These are phyloP conservation scores for Clitarchus hookeri DNA, from an alignment of 2,888 invertebrate species.

Conservation along the genomic window DNA sequence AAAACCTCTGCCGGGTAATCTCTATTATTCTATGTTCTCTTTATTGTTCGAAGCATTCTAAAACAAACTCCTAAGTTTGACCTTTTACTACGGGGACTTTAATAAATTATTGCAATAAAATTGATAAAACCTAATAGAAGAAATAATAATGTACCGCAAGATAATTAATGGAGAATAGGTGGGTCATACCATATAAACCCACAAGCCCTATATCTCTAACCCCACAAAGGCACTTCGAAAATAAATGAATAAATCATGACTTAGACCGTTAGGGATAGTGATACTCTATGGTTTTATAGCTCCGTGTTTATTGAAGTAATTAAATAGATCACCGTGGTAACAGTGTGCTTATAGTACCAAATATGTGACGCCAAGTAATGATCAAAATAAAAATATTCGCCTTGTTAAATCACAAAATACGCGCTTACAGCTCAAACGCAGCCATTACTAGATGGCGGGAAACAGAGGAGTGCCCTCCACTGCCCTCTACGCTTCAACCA, in stretches of 20 bases:
- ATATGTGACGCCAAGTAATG: background rate
- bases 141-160: background rate
- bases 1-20: background rate
- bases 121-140: background rate
- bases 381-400: background rate
- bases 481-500: background rate
- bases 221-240: background rate
- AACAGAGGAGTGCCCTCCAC: background rate
- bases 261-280: background rate
- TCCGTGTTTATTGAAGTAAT: background rate
- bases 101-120: background rate
- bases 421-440: background rate
- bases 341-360: background rate
- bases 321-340: background rate
- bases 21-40: background rate
- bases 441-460: background rate
- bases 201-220: background rate
- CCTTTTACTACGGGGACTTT: background rate
- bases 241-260: background rate
- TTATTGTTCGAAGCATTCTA: background rate
- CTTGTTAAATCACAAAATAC: background rate
- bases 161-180: background rate
- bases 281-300: background rate
- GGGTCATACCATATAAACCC: background rate
- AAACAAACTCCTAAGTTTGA: background rate